These are phyloP conservation scores for Geophilus truncorum DNA, from an alignment of 2,888 invertebrate species.

Conservation along the genomic window DNA sequence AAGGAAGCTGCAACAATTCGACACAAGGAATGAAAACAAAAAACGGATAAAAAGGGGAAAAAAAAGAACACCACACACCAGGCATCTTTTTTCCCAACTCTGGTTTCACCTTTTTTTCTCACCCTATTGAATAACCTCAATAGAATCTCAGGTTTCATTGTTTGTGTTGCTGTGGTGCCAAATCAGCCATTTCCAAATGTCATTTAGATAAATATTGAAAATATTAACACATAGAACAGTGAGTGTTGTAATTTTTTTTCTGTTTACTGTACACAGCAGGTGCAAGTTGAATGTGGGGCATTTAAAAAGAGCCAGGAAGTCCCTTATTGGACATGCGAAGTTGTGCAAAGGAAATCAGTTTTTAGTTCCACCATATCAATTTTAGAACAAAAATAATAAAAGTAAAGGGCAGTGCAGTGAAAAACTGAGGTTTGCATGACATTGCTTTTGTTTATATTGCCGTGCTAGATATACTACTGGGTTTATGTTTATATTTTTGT, in stretches of 20 bases:
- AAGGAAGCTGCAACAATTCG: conserved; percentile 21
- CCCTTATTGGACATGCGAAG: conserved; percentile 21
- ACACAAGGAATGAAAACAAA: neutral
- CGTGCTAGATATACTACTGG: too few relatives aligned
- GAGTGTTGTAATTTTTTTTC: neutral
- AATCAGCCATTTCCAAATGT: neutral
- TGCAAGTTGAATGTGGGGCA: neutral
- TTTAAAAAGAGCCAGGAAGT: conserved; percentile 17
- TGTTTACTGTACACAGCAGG: neutral
- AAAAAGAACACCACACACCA: neutral
- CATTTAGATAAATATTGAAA: neutral
- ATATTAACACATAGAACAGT: too few relatives aligned
- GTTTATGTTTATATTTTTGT: neutral
- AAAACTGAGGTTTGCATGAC: neutral
- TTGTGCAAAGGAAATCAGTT: conserved; percentile 24
- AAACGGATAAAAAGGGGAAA: neutral
- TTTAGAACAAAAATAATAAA: neutral
- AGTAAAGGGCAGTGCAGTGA: neutral
- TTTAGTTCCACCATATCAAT: conserved; percentile 25
- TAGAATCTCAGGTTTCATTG: neutral
- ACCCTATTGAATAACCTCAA: neutral
- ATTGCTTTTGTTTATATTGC: neutral
- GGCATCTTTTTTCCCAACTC: neutral
- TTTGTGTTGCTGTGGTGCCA: neutral
- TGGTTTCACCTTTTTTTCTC: neutral